Percentiles rank a stretch among this genome's conserved stretches.
These are phyloP conservation scores for Morpho helenor DNA, from an alignment of 2,888 invertebrate species.

Conservation along the genomic window DNA sequence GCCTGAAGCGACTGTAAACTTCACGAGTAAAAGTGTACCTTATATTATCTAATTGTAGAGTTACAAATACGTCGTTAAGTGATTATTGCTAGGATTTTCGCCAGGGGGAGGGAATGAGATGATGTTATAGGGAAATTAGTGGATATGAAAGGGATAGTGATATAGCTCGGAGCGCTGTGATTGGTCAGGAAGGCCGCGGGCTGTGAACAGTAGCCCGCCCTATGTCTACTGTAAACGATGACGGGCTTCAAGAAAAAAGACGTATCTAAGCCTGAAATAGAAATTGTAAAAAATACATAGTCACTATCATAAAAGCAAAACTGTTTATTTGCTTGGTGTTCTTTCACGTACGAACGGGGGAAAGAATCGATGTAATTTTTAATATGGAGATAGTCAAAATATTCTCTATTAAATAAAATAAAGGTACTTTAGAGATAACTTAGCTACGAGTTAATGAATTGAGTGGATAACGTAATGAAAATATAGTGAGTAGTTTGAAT, in stretches of 20 bases:
- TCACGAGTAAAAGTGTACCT: conserved; percentile 43
- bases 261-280: conserved; percentile 39
- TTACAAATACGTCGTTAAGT: conserved; percentile 40
- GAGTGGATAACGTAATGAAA: no score
- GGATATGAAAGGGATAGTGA: conserved; percentile 50
- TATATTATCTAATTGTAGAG: conserved; percentile 36
- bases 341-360: no score
- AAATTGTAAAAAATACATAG: neutral
- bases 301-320: no score
- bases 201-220: conserved; percentile 80
- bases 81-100: conserved; percentile 67
- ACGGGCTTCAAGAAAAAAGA: conserved; percentile 51
- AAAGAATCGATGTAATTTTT: no score
- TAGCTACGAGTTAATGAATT: no score
- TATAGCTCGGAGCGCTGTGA: conserved; percentile 79
- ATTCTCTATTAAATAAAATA: no score
- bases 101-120: conserved; percentile 71
- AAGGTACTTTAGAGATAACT: no score
- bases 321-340: no score
- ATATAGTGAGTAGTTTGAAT: no score
- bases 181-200: conserved; percentile 80
- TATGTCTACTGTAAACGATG: conserved; percentile 76
- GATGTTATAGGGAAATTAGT: conserved; percentile 43
- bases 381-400: no score
- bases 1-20: conserved; percentile 49